Conservation (phyloP, 2,797 vertebrate species). For the Peromyscus attwateri region DNA sequence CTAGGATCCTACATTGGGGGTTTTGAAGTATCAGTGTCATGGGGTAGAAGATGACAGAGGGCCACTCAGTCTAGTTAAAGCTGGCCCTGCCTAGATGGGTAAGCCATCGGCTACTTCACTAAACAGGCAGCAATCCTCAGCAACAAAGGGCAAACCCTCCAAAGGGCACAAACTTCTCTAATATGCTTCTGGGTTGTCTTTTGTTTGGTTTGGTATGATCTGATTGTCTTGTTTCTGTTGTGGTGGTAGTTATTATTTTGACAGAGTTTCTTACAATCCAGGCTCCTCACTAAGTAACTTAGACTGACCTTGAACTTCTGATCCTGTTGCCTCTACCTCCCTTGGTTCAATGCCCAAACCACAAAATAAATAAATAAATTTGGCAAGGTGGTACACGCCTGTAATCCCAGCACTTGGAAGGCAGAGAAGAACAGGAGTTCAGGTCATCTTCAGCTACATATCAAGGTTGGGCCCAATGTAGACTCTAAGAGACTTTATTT, state of each 20-base stretch:
- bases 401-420: background rate
- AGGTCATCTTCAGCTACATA: background rate
- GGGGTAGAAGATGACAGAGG: background rate
- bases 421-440: background rate
- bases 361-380: background rate
- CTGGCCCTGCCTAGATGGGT: background rate
- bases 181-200: background rate
- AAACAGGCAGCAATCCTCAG: background rate
- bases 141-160: conserved; percentile 23
- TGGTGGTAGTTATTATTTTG: background rate
- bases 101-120: background rate
- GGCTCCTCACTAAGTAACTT: background rate
- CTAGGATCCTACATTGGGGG: background rate
- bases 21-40: background rate
- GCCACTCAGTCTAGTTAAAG: background rate
- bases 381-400: background rate
- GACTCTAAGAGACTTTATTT: background rate
- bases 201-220: background rate
- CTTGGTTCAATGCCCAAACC: background rate
- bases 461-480: background rate
- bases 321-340: background rate
- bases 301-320: background rate
- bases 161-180: background rate
- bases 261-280: background rate
- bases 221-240: background rate